Evolutionary conservation across 2,113 vertebrate genomes (phyloP), one percentile per base, ranked within the genome.

Genomic region (Fregetta grallaria): DNA sequence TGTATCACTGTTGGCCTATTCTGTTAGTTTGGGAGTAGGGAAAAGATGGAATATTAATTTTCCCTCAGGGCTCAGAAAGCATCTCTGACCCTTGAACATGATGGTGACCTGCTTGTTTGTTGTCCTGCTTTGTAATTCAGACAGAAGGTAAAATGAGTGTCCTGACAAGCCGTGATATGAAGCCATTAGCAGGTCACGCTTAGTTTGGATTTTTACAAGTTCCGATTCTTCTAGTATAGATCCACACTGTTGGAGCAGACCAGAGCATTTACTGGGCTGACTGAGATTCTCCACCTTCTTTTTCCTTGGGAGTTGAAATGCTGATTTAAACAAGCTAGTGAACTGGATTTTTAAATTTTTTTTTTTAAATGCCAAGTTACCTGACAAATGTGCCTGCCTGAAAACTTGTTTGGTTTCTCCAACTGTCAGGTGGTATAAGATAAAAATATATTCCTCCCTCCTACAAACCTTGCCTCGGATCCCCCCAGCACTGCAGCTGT

Each of bases 121-220:
- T 50, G 40, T 73, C n/a, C 21, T 80, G 18, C n/a, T 63, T 82
- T 55, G 22, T 88, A 56, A 62, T 52, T 70, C 40, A 44, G 34
- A 15, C 30, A 56, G 53, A 40, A 83, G 0, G 0, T 76, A 68
- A 83, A 70, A 70, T 42, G 6, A 47, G 0, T 44, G 26, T 80
- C 15, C 58, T 76, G 15, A n/a, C 53, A n/a, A 6, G 29, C 1
- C 5, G 23, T 18, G 36, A 23, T 47, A 21, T 0, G 2, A 32
- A 88, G 29, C 15, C 3, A 1, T 62, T 59, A 73, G 30, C 10
- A 65, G 36, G 14, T 68, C n/a, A 5, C 32, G 29, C 23, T 70
- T 45, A 52, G 32, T 89, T 84, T 44, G 26, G 29, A 11, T 29
- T 68, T 30, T 58, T 78, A 9, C 2, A 34, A 49, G 18, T 38